Percentiles rank a stretch among this genome's conserved stretches.
These are phyloP conservation scores for Trachythela sp. DNA, from an alignment of 64 coral and sea anemone genomes.

Conservation along the genomic window DNA sequence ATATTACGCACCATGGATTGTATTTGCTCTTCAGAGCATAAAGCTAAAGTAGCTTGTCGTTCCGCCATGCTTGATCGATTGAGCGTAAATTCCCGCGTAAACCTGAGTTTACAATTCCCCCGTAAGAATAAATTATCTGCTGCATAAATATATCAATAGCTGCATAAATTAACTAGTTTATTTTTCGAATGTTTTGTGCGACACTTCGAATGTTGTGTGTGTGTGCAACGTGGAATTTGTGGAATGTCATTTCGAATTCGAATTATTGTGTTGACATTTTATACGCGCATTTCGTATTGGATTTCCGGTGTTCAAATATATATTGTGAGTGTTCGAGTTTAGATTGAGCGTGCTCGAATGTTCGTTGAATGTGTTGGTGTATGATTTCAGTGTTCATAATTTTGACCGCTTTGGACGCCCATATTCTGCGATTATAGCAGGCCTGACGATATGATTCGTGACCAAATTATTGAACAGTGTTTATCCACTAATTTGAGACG, in stretches of 20 bases:
- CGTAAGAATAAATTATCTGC: not conserved
- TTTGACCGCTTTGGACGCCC: not conserved
- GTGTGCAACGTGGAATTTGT: not conserved
- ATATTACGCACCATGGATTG: not conserved
- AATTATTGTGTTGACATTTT: not conserved
- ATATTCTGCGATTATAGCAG: no score
- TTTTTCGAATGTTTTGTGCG: conserved; percentile 8
- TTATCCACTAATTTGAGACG: no score
- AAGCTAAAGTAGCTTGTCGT: not conserved
- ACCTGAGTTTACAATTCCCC: not conserved
- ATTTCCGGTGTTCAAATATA: not conserved
- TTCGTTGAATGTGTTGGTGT: not conserved
- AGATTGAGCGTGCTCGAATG: no score
- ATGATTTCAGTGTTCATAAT: not conserved
- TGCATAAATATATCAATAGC: not conserved
- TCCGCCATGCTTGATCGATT: not conserved
- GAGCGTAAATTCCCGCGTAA: not conserved
- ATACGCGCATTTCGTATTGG: not conserved
- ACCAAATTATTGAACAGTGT: no score
- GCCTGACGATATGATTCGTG: no score
- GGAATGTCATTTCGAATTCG: not conserved
- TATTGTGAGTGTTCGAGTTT: not conserved
- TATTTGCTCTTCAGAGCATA: conserved; percentile 2
- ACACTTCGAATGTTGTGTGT: not conserved
- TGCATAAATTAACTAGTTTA: not conserved